A percentile compares a stretch with the other conserved stretches of the same genome.
Conservation (phyloP, 2,888 invertebrate genomes). For the Macaria notata region DNA sequence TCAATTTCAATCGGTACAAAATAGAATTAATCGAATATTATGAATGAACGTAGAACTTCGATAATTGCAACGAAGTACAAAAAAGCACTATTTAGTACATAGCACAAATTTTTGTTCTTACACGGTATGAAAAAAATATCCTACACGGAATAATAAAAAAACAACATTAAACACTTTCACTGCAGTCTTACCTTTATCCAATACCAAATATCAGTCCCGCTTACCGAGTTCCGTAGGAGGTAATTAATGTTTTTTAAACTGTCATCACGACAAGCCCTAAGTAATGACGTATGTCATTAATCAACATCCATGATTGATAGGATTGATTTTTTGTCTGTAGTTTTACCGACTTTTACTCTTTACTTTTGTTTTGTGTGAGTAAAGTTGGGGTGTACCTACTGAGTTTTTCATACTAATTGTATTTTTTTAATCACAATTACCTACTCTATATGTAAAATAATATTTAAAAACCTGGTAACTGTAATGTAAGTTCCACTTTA, state of each 20-base stretch:
- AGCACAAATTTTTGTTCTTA: too few species aligned
- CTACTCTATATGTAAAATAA: too few species aligned
- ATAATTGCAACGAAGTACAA: too few species aligned
- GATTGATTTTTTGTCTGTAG: constrained; percentile 21
- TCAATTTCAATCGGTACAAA: too few species aligned
- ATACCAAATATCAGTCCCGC: constrained; percentile 43
- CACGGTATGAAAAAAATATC: too few species aligned
- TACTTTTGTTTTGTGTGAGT: constrained; percentile 20
- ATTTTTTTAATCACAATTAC: too few species aligned
- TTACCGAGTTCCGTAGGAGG: constrained; percentile 41
- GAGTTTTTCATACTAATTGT: neutral
- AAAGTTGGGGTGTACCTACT: neutral
- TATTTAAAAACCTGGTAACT: too few species aligned
- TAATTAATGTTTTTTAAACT: constrained; percentile 55
- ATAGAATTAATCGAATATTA: too few species aligned
- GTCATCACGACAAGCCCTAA: constrained; percentile 49
- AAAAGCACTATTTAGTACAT: too few species aligned
- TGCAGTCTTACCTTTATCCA: constrained; percentile 6
- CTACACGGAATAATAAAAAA: too few species aligned
- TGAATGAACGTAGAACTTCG: too few species aligned
- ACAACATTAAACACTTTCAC: neutral
- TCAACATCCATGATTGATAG: constrained; percentile 45
- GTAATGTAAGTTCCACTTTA: too few species aligned
- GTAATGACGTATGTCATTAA: constrained; percentile 45
- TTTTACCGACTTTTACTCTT: constrained; percentile 3